Conservation (phyloP, 2,797 vertebrate species). For the Centropyge bicolor region DNA sequence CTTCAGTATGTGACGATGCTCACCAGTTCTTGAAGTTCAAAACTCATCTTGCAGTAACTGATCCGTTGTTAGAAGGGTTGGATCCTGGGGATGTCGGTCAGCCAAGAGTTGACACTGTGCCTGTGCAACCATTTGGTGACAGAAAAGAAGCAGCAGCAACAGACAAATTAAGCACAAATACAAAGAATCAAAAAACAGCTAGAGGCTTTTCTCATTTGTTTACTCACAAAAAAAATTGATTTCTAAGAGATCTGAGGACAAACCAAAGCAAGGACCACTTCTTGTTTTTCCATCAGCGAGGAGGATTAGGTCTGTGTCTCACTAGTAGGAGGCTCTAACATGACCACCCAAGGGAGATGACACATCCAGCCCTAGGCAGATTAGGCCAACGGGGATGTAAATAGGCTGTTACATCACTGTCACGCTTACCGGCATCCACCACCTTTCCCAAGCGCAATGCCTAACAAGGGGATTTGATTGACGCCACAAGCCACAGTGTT, state of each 20-base stretch:
- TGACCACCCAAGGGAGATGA: constrained; percentile 71
- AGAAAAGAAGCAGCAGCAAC: constrained; percentile 21
- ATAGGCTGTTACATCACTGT: constrained; percentile 80
- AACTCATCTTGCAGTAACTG: constrained; percentile 49
- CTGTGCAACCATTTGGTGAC: constrained; percentile 30
- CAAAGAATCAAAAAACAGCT: neutral
- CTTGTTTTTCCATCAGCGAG: constrained; percentile 44
- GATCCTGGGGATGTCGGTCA: constrained; percentile 21
- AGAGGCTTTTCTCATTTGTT: neutral
- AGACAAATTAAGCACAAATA: neutral
- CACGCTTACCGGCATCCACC: constrained; percentile 65
- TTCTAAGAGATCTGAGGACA: neutral
- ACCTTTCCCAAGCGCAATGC: constrained; percentile 44
- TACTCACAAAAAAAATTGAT: neutral
- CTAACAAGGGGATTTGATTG: constrained; percentile 59
- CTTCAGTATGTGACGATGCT: constrained; percentile 7
- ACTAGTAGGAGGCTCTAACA: constrained; percentile 49
- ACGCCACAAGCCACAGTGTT: constrained; percentile 18
- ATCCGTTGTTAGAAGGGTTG: constrained; percentile 41
- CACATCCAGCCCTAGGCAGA: constrained; percentile 70
- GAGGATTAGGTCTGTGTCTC: constrained; percentile 62
- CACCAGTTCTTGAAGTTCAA: constrained; percentile 41
- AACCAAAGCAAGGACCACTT: neutral
- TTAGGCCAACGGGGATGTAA: constrained; percentile 77
- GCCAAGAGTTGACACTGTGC: constrained; percentile 3